A percentile compares a stretch with the other conserved stretches of the same genome.
Evolutionary conservation across 2,888 invertebrate genomes (phyloP).

Genomic region (Dasypogon diadema): DNA sequence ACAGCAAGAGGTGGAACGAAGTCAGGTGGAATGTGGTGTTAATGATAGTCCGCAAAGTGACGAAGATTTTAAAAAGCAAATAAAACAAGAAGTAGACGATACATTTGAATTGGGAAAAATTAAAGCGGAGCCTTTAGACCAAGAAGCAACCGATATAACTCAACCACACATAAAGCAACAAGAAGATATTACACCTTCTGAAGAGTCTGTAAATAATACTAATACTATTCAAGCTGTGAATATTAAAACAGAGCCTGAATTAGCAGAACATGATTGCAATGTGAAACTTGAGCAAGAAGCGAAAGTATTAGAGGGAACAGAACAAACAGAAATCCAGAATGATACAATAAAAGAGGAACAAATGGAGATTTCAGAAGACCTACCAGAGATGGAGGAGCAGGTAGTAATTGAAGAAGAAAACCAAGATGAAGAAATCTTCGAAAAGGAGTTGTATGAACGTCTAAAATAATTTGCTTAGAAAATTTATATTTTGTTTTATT

Average conservation of each 20-base stretch:
- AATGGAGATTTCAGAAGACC: background rate
- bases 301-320: background rate
- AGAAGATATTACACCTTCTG: background rate
- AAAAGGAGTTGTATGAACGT: background rate
- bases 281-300: background rate
- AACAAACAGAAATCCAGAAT: background rate
- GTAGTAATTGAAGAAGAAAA: background rate
- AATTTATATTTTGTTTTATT: background rate
- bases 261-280: background rate
- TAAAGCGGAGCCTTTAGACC: slow-evolving; percentile 15
- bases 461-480: background rate
- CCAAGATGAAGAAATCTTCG: background rate
- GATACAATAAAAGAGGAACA: background rate
- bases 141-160: background rate
- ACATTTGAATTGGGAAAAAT: background rate
- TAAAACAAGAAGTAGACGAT: background rate
- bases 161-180: background rate
- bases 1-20: background rate
- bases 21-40: background rate
- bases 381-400: background rate
- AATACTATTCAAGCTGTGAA: background rate
- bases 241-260: slow-evolving; percentile 17
- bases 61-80: background rate
- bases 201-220: too few relatives aligned
- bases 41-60: background rate